Percentiles rank a stretch among this genome's conserved stretches.
Evolutionary conservation across 35 echinoderm and acorn worm species (phyloP).

Genomic region (Apostichopus parvimensis): DNA sequence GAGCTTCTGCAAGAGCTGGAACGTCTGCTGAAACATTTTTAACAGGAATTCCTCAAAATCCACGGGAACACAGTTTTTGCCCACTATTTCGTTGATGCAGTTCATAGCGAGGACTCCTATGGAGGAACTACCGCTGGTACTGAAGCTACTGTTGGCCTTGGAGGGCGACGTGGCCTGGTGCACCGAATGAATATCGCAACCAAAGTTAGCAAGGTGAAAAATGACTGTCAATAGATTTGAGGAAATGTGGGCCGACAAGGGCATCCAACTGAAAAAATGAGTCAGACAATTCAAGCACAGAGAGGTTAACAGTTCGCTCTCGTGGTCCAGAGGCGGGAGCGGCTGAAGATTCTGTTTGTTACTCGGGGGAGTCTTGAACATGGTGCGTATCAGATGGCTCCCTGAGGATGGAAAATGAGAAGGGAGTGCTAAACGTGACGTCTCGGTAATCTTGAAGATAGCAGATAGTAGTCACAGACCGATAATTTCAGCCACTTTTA

Average conservation of each 20-base stretch:
- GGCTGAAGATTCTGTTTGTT: conserved; percentile 93
- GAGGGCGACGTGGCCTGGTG: conserved; percentile 66
- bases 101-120: conserved; percentile 94
- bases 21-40: conserved; percentile 95
- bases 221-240: conserved; percentile 85
- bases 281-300: conserved; percentile 78
- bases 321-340: conserved; percentile 91
- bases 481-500: background rate
- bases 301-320: conserved; percentile 84
- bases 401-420: conserved; percentile 55
- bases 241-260: conserved; percentile 77
- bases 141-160: conserved; percentile 77
- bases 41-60: conserved; percentile 98
- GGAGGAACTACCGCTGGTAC: conserved; percentile 89
- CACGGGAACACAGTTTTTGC: conserved; percentile 91
- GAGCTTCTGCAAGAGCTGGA: conserved; percentile 89
- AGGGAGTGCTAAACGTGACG: background rate
- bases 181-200: conserved; percentile 95
- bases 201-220: conserved; percentile 98
- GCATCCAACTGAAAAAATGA: conserved; percentile 94
- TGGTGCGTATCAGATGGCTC: conserved; percentile 84
- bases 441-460: too few species aligned
- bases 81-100: conserved; percentile 99
- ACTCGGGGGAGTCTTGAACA: conserved; percentile 82
- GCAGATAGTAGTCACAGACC: background rate